Conservation (phyloP, 2,888 invertebrate genomes). For the Agelastica alni region DNA sequence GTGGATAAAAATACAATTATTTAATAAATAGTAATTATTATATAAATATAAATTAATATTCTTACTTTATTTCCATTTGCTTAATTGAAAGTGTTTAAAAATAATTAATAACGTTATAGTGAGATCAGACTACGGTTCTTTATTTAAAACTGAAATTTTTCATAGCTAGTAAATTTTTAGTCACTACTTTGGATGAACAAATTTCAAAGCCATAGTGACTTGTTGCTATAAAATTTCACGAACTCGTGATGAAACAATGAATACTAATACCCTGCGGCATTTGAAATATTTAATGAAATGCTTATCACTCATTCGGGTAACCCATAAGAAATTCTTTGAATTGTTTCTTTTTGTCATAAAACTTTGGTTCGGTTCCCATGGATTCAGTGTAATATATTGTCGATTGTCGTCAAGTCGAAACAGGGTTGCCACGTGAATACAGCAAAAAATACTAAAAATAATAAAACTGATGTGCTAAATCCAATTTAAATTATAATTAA, state of each 20-base stretch:
- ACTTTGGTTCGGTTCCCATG: slow-evolving; percentile 25
- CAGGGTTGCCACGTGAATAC: slow-evolving; percentile 6
- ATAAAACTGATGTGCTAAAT: too few species aligned
- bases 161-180: too few species aligned
- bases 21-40: too few species aligned
- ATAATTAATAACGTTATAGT: too few species aligned
- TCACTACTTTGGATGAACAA: slow-evolving; percentile 17
- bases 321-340: slow-evolving; percentile 27
- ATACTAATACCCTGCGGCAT: slow-evolving; percentile 21
- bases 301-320: slow-evolving; percentile 27
- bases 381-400: slow-evolving; percentile 23
- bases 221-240: slow-evolving; percentile 23
- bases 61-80: too few species aligned
- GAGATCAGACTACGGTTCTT: too few species aligned
- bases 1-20: too few species aligned
- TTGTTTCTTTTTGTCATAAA: slow-evolving; percentile 27
- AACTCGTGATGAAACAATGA: slow-evolving; percentile 30
- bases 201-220: slow-evolving; percentile 20
- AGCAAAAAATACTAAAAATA: too few species aligned
- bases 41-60: too few species aligned
- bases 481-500: too few species aligned
- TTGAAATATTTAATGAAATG: slow-evolving; percentile 29
- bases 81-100: too few species aligned
- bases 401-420: slow-evolving; percentile 10
- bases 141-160: too few species aligned